phyloP scores from a whole-genome alignment of 2,888 invertebrate genomes.

The Malachius bipustulatus region DNA sequence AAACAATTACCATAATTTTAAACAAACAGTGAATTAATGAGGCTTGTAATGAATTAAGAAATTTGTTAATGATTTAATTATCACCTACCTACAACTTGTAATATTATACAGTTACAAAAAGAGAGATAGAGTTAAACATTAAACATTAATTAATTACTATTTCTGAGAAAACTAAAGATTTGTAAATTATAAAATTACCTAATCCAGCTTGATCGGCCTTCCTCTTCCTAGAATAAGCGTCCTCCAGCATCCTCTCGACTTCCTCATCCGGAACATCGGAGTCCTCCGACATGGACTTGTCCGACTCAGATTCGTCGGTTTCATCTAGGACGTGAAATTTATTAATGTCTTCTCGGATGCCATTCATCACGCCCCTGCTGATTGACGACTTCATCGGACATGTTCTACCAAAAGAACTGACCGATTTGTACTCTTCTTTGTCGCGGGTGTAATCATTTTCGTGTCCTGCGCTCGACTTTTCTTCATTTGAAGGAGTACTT shows the following conservation, averaged over 20 bases:
- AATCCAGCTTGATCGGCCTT: conserved; percentile 40
- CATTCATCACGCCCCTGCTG: conserved; percentile 13
- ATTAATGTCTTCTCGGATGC: conserved; percentile 20
- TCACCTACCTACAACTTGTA: too few relatives aligned
- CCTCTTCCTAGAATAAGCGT: conserved; percentile 45
- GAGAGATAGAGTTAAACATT: too few relatives aligned
- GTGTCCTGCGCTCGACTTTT: too few relatives aligned
- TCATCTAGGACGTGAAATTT: conserved; percentile 55
- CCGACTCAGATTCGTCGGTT: conserved; percentile 37
- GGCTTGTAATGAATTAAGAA: too few relatives aligned
- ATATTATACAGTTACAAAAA: too few relatives aligned
- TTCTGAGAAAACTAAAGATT: not conserved
- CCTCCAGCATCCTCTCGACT: conserved; percentile 75
- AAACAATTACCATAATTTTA: too few relatives aligned
- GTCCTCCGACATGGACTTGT: conserved; percentile 35
- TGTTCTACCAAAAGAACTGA: not conserved
- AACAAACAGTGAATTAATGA: too few relatives aligned
- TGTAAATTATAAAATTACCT: conserved; percentile 20
- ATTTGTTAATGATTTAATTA: too few relatives aligned
- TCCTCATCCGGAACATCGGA: conserved; percentile 69
- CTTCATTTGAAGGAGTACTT: too few relatives aligned
- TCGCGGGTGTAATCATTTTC: not conserved
- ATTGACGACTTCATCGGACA: conserved; percentile 16
- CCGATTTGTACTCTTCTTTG: not conserved
- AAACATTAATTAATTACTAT: too few relatives aligned